phyloP scores from a whole-genome alignment of 2,797 vertebrate species.

The Lophius americanus region DNA sequence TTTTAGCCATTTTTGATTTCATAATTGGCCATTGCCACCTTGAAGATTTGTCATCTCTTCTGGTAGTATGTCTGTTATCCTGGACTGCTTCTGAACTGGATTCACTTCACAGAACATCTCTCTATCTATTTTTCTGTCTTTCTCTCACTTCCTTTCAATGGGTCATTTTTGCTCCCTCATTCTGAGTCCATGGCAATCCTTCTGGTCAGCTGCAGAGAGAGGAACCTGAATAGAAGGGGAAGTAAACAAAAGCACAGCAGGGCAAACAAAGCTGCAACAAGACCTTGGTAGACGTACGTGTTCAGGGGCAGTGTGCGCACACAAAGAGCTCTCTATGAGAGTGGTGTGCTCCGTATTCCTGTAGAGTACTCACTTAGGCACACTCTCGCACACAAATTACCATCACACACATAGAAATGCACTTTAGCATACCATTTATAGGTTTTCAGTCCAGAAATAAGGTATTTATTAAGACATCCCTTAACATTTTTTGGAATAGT shows the following conservation, averaged over 20 bases:
- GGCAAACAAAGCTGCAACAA: conserved; percentile 62
- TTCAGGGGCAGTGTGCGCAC: conserved; percentile 49
- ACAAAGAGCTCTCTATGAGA: conserved; percentile 79
- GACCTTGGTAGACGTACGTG: conserved; percentile 56
- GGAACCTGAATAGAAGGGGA: conserved; percentile 65
- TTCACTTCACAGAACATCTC: conserved; percentile 6
- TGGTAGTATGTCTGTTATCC: neutral
- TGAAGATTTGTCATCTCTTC: neutral
- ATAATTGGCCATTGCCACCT: neutral
- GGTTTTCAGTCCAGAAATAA: too few species aligned
- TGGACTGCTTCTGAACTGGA: neutral
- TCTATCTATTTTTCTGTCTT: conserved; percentile 1
- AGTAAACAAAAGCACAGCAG: conserved; percentile 67
- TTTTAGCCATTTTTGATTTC: neutral
- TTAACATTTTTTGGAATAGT: neutral
- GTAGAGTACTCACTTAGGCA: conserved; percentile 59
- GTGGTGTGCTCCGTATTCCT: conserved; percentile 74
- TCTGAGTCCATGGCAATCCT: conserved; percentile 20
- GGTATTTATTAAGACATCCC: neutral
- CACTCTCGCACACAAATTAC: conserved; percentile 31
- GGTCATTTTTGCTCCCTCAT: conserved; percentile 22
- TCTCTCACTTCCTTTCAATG: conserved; percentile 13
- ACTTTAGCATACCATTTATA: too few species aligned
- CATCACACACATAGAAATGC: conserved; percentile 18
- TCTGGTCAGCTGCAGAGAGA: conserved; percentile 69